Evolutionary conservation across 2,888 invertebrate genomes (phyloP), one percentile per base, ranked within the genome.

Genomic region (Palloptera scutellata): DNA sequence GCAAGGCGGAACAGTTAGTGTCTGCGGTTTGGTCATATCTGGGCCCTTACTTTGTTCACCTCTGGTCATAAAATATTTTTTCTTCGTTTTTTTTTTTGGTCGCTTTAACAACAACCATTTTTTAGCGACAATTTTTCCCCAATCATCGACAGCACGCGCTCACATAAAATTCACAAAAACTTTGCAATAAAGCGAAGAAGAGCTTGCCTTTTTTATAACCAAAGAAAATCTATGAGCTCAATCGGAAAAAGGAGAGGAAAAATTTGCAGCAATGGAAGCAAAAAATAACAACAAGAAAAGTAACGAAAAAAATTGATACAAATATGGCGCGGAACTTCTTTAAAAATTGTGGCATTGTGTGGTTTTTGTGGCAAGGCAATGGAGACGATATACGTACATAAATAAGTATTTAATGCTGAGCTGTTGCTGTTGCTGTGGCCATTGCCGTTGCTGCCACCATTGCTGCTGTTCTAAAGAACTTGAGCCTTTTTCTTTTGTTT

Each of bases 91-190:
- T 30, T 30, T 30, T 2, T 30, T 2, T 30, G 30, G 2, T 30
- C 6, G 2, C 6, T 30, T 30, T 30, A 30, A 30, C 30, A 30
- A 30, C 2, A 30, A 30, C 30, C 2, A 30, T 30, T 30, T 6
- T 30, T 30, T 30, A 30, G 30, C 30, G 30, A 43, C 43, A 15
- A 30, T 30, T 13, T 48, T 59, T 53, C 60, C 40, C 53, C 62
- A 72, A 74, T 70, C 70, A 72, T 74, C 68, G 72, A 64, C 74
- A 74, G 76, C 74, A 75, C 77, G 77, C 77, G 77, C 70, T 75
- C 74, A 74, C 77, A 77, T 77, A 75, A 76, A 75, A 73, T 75
- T 72, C 72, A 70, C 63, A 73, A 74, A 30, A 30, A 30, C 30
- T 30, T 74, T 71, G 73, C 72, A 67, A 66, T 71, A 75, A 72